Conservation (phyloP, 1,140 invertebrate species). For the Venturia canescens region DNA sequence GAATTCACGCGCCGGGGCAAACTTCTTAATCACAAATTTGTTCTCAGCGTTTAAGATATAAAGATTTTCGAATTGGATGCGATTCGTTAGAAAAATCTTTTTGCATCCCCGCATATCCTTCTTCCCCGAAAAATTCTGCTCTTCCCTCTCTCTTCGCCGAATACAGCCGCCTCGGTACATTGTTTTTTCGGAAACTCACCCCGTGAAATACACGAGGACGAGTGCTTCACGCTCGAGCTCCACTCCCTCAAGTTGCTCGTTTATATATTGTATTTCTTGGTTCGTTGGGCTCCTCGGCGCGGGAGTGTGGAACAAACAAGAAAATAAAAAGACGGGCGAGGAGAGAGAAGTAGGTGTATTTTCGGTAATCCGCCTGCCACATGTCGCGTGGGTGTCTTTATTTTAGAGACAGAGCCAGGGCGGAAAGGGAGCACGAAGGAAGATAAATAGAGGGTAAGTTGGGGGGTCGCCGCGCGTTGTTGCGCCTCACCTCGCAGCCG, state of each 20-base stretch:
- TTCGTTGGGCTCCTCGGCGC: constrained; percentile 25
- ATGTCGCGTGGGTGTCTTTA: constrained; percentile 53
- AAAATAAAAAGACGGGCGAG: not conserved
- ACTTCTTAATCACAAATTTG: too few species aligned
- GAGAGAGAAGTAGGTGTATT: not conserved
- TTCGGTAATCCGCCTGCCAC: constrained; percentile 61
- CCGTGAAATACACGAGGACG: not conserved
- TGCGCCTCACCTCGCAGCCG: constrained; percentile 59
- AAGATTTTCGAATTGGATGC: too few species aligned
- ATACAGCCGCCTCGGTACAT: constrained; percentile 3
- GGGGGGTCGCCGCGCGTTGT: constrained; percentile 51
- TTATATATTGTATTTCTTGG: constrained; percentile 30
- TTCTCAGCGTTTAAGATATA: too few species aligned
- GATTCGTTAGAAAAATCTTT: not conserved
- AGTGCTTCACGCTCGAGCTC: constrained; percentile 13
- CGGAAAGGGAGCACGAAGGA: not conserved
- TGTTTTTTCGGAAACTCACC: constrained; percentile 52
- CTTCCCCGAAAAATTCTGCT: not conserved
- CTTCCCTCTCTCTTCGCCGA: not conserved
- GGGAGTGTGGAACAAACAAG: constrained; percentile 18
- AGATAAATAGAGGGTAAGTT: constrained; percentile 46
- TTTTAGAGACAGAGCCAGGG: not conserved
- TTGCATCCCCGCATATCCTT: not conserved
- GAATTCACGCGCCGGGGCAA: too few species aligned
- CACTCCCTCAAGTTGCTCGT: constrained; percentile 11